phyloP scores from a whole-genome alignment of 2,888 invertebrate genomes.

The Drosophila lutescens region DNA sequence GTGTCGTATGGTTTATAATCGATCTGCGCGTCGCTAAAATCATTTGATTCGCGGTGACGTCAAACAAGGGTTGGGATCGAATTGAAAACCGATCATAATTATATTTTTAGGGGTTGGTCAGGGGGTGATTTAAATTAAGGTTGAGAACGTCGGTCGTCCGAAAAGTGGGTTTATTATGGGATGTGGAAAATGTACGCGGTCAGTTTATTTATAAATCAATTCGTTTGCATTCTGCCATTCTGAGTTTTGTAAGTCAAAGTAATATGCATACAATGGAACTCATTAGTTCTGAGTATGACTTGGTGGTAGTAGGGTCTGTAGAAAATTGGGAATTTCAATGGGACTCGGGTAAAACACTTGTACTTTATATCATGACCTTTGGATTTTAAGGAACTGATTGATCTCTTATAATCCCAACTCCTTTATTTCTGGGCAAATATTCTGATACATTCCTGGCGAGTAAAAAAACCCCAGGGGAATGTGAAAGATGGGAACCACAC shows the following conservation, averaged over 20 bases:
- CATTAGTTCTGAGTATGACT: background rate
- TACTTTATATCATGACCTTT: too few relatives aligned
- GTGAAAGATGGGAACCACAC: background rate
- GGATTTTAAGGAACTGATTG: too few relatives aligned
- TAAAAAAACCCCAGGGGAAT: too few relatives aligned
- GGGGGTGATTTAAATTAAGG: constrained; percentile 18
- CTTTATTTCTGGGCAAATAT: too few relatives aligned
- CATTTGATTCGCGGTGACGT: constrained; percentile 50
- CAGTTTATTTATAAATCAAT: constrained; percentile 14
- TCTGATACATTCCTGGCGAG: too few relatives aligned
- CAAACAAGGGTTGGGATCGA: constrained; percentile 19
- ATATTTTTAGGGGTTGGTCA: constrained; percentile 11
- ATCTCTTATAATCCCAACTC: too few relatives aligned
- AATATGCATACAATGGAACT: constrained; percentile 6
- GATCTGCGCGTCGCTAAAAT: constrained; percentile 20
- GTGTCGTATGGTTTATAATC: constrained; percentile 44
- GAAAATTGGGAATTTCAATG: background rate
- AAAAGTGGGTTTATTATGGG: constrained; percentile 26
- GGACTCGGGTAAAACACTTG: too few relatives aligned
- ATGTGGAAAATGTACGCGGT: constrained; percentile 7
- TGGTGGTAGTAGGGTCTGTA: background rate
- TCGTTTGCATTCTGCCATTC: background rate
- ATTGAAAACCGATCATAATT: constrained; percentile 6
- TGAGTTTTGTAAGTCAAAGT: background rate
- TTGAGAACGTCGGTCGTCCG: constrained; percentile 12